Base-by-base conservation (phyloP, 2,113 vertebrate genomes). In the Romanogobio albipinnatus region DNA sequence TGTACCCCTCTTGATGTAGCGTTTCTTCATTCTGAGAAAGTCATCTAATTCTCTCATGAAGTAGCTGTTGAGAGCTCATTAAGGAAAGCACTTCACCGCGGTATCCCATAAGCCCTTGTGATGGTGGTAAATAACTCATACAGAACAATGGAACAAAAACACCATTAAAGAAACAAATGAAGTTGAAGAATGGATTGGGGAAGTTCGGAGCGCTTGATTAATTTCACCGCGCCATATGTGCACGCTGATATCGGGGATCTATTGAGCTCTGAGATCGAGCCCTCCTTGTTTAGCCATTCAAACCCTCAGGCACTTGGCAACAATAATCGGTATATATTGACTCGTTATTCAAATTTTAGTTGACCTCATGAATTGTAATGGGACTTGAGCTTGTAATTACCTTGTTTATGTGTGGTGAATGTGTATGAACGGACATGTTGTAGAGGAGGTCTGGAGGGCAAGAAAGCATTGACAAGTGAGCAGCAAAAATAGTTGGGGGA, bases 121-220 rank as follows among this genome's bases (percentile, higher is more conserved):
- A 90, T 29, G 77, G 88, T 92, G 86, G 88, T 90, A 90, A 91
- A 89, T 85, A 91, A 90, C 88, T 51, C 81, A 76, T 58, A 87
- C 84, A 87, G 85, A 90, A 88, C 80, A 85, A 80, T 80, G 39
- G 77, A 62, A 64, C 77, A 45, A 80, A 91, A 92, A 90, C 87
- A 66, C 87, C 61, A 87, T 89, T 93, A 93, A 90, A 89, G 89
- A 92, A 93, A 88, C 83, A 91, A 92, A 88, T 91, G 89, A 75
- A 88, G 80, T 78, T 87, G 87, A 91, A 92, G 91, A 90, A 87
- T 90, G 90, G 84, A 92, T 73, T 88, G 85, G 80, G 84, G 51
- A 79, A 39, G n/a, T 71, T 45, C 17, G 64, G 43, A 56, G 45
- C 62, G 86, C 86, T 86, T 84, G 88, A 90, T 90, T 91, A 90